Evolutionary conservation across 2,113 vertebrate genomes (phyloP).

Genomic region (Siniperca chuatsi): DNA sequence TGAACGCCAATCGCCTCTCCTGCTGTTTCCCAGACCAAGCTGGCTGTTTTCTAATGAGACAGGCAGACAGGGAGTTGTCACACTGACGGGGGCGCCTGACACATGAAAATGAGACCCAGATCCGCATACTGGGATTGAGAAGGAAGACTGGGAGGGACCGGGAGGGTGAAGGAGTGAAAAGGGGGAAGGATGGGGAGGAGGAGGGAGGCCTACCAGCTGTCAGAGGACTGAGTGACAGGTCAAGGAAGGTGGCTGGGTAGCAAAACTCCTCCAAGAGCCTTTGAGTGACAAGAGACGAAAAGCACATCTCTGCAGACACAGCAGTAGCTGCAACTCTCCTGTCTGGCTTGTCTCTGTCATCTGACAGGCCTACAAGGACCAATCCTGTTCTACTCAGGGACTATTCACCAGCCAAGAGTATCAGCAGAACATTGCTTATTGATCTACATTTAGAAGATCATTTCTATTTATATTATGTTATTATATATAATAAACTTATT

Average conservation of each 20-base stretch:
- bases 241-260: conserved; percentile 76
- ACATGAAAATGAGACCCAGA: conserved; percentile 85
- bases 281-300: conserved; percentile 77
- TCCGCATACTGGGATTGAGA: conserved; percentile 70
- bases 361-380: conserved; percentile 68
- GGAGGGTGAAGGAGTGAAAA: conserved; percentile 54
- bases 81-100: conserved; percentile 82
- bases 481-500: no score
- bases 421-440: conserved; percentile 33
- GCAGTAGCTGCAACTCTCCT: conserved; percentile 58
- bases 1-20: conserved; percentile 67
- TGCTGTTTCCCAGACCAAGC: conserved; percentile 77
- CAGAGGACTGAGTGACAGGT: conserved; percentile 80
- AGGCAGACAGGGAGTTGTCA: conserved; percentile 86
- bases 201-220: conserved; percentile 76
- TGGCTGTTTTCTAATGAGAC: conserved; percentile 87
- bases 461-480: no score
- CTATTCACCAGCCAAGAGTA: conserved; percentile 36
- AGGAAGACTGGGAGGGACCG: conserved; percentile 65
- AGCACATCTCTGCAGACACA: conserved; percentile 66
- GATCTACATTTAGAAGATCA: conserved; percentile 48
- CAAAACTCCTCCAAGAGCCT: conserved; percentile 67
- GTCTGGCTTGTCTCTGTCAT: conserved; percentile 57
- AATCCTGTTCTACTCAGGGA: conserved; percentile 60
- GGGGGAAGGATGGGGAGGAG: conserved; percentile 41